Evolutionary conservation across 2,888 invertebrate species (phyloP).

Genomic region (Zele albiditarsus): DNA sequence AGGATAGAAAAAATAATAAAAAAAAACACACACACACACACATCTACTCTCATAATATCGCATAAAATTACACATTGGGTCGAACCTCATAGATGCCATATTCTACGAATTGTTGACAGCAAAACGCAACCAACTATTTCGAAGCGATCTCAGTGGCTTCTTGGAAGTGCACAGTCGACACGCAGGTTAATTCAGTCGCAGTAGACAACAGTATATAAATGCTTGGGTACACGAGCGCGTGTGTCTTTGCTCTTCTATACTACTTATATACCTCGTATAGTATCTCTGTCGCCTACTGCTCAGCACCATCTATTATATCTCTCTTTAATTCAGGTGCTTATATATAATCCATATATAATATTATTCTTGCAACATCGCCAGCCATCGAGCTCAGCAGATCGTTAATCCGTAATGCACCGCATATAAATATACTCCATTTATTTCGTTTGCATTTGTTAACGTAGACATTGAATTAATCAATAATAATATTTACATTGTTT

Average conservation of each 20-base stretch:
- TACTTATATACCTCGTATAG: no score
- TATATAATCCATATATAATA: background rate
- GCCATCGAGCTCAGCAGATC: background rate
- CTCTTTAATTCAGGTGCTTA: background rate
- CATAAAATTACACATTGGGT: constrained; percentile 19
- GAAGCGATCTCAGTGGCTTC: constrained; percentile 52
- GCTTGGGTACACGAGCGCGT: constrained; percentile 43
- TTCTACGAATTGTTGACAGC: constrained; percentile 51
- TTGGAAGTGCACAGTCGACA: constrained; percentile 47
- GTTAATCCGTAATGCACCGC: background rate
- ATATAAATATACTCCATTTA: background rate
- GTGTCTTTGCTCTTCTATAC: background rate
- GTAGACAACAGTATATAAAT: constrained; percentile 47
- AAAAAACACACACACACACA: no score
- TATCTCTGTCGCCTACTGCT: no score
- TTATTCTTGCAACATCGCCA: background rate
- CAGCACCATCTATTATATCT: background rate
- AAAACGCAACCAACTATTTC: constrained; percentile 49
- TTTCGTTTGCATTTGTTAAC: no score
- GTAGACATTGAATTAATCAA: no score
- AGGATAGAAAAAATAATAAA: background rate
- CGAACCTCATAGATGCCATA: constrained; percentile 47
- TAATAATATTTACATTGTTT: no score
- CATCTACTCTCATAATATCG: background rate
- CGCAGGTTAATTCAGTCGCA: constrained; percentile 53